Evolutionary conservation across 2,888 invertebrate genomes (phyloP), one percentile per base, ranked within the genome.

Genomic region (Drosophila cyrtoloma): DNA sequence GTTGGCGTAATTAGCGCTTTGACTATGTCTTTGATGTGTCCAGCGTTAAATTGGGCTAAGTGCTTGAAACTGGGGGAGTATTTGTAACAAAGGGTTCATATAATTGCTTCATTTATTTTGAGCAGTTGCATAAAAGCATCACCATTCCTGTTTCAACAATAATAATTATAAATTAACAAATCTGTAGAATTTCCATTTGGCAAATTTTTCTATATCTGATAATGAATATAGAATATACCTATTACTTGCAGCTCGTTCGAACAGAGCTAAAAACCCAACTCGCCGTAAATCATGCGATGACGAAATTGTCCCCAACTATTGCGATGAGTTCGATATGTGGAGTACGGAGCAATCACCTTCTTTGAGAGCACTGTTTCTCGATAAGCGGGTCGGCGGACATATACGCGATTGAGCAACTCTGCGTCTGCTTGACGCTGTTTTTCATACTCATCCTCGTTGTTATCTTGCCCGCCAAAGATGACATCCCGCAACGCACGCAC

Each of bases 1-100:
- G 74, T 77, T 65, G 62, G 75, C 63, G 83, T 89, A 89, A 90
- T 88, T 88, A 90, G 59, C 69, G 52, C 79, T 68, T 64, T 56
- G 80, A 50, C 60, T 42, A 59, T 44, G 55, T 32, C 82, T 86
- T 86, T 87, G 86, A 87, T 87, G 90, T 90, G 62, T 51, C 28
- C 42, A 37, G 63, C 62, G 28, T 32, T 57, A 68, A 90, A 83
- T 77, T 86, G 86, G 83, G 81, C 77, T 72, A 86, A 86, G 77
- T 77, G 71, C 60, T 60, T 39, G 22, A 12, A 55, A 51, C 33
- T 7, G 5, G 37, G 32, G n/a, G 22, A 56, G 52, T 60, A 26
- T 35, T 55, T 56, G 14, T 14, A 26, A 39, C 63, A 69, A 70
- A 68, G 67, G 61, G 44, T 59, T 78, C 28, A 53, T 71, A 86